Evolutionary conservation across 2,888 invertebrate species (phyloP), one percentile per base, ranked within the genome.

Genomic region (Dorcus hopei): DNA sequence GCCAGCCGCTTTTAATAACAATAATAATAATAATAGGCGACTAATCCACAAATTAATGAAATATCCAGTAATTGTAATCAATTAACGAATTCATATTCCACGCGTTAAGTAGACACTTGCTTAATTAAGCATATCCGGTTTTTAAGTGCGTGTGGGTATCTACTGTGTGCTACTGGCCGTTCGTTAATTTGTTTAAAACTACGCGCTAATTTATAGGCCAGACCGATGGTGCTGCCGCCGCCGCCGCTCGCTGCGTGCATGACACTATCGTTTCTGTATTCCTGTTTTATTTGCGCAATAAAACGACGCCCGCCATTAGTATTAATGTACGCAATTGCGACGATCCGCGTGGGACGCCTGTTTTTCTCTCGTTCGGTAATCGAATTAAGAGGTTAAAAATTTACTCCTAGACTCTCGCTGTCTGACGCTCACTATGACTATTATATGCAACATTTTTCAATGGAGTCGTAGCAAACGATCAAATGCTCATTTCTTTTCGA

Each of bases 31-130:
- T 33, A 33, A 33, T 33, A 33, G 26, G 26, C 26, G 26, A 19
- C 45, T 45, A 45, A 45, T 45, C 23, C 23, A 45, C 45, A 45
- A 45, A 45, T 45, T 45, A 45, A 53, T 53, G 58, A 58, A 58
- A 53, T 53, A 58, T 49, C 58, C 58, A 54, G 60, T 67, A 68
- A 70, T 70, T 69, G 69, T 68, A 68, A 70, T 70, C 69, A 69
- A 70, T 70, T 70, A 69, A 70, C 67, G 65, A 67, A 69, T 69
- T 70, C 69, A 68, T 65, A 68, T 66, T 67, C 65, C 63, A 65
- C 64, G 64, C 50, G 38, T 38, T 39, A 50, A 50, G 50, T 19
- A 50, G 56, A 56, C 65, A 64, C 64, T 64, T 58, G 64, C 59
- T 66, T 67, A 68, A 68, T 68, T 68, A 66, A 67, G 63, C 63